These are phyloP conservation scores for Tragelaphus scriptus DNA, from an alignment of 2,113 vertebrate species.

Conservation along the genomic window DNA sequence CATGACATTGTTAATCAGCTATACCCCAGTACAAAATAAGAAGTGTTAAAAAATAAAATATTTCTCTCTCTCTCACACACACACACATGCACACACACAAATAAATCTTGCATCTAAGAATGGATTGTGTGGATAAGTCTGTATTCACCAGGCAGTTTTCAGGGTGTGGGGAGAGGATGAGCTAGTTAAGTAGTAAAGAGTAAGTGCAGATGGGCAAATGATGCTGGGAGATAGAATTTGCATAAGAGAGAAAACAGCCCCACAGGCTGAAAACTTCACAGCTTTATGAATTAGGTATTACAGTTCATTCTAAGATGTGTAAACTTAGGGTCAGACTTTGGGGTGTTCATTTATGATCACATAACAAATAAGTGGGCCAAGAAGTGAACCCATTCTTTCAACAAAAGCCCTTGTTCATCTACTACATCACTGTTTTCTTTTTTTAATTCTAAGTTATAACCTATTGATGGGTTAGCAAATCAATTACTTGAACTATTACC, in stretches of 20 bases:
- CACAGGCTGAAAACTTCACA: neutral
- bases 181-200: neutral
- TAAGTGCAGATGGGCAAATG: neutral
- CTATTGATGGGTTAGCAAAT: neutral
- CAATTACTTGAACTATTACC: neutral
- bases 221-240: neutral
- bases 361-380: neutral
- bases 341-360: neutral
- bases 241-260: neutral
- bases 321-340: neutral
- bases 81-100: neutral
- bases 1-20: neutral
- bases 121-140: neutral
- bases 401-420: neutral
- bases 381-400: neutral
- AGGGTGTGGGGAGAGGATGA: too few relatives aligned
- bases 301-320: neutral
- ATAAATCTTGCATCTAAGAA: neutral
- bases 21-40: neutral
- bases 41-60: neutral
- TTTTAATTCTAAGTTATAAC: neutral
- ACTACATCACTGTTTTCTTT: neutral
- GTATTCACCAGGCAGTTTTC: neutral
- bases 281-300: neutral
- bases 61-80: neutral